Evolutionary conservation across 2,888 invertebrate genomes (phyloP), one percentile per base, ranked within the genome.

Genomic region (Brenthis ino): DNA sequence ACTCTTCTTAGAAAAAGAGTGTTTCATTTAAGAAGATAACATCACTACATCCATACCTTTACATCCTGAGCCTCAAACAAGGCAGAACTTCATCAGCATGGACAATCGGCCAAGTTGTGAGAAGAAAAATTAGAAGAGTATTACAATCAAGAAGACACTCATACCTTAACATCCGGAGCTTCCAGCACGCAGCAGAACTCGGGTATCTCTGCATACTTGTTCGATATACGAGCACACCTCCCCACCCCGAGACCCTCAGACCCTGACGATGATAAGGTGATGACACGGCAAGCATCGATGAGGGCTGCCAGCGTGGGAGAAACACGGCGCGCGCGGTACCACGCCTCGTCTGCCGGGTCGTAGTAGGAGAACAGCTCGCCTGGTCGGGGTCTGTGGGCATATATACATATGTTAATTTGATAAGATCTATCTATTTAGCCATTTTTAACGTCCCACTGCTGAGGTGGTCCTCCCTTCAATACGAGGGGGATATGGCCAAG

Each of bases 261-360:
- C 28, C 28, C 80, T 1, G 64, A 53, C 0, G 67, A n/a, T 0
- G 63, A 16, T 3, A 83, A 24, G 0, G 76, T 1, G 4, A 79
- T 78, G 0, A 86, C 14, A 11, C 69, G 77, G 53, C 80, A 75
- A 50, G 77, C 73, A 82, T 92, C 92, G 0, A 92, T 48, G 1
- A 93, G 75, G 0, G 88, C 89, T 0, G 82, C 80, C 0, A 68
- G 58, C 0, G 73, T 64, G 1, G 75, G 43, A 11, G 73, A 70
- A 3, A 91, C 79, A 28, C 80, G 77, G 0, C 89, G 82, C 0
- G 88, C 91, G 51, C 92, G 82, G 80, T 90, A 92, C 89, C 90
- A 92, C 0, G 80, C 85, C 6, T 76, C 78, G 68, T 91, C 91
- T 0, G 76, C 77, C 0, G 79, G 73, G 72, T 85, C 80, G 47